Conservation (phyloP, 2,888 invertebrate genomes). For the Drosophila kambysellisi region DNA sequence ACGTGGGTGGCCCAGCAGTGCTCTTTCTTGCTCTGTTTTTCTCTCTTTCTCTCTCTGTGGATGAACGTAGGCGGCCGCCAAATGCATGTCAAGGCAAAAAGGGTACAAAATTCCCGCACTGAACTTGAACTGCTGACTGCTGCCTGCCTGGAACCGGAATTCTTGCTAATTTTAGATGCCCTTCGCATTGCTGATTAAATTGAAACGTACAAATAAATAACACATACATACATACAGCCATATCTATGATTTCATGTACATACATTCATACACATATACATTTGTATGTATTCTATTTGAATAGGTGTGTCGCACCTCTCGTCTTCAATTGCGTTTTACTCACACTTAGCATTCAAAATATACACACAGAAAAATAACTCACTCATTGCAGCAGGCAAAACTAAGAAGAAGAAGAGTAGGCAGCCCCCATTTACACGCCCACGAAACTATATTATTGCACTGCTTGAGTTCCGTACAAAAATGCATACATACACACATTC, state of each 20-base stretch:
- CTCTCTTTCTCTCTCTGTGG: constrained; percentile 10
- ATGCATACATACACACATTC: constrained; percentile 41
- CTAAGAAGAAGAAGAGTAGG: constrained; percentile 4
- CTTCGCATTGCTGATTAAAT: constrained; percentile 61
- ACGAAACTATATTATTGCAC: constrained; percentile 49
- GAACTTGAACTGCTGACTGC: constrained; percentile 64
- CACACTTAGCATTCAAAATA: constrained; percentile 42
- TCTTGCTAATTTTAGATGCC: constrained; percentile 67
- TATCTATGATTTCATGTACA: not conserved
- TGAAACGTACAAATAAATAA: constrained; percentile 38
- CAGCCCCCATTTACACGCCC: constrained; percentile 60
- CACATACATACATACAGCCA: constrained; percentile 4
- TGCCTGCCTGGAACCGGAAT: constrained; percentile 53
- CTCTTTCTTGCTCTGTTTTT: not conserved
- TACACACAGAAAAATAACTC: constrained; percentile 3
- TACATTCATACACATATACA: constrained; percentile 1
- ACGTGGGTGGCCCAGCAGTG: constrained; percentile 29
- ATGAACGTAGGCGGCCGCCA: constrained; percentile 43
- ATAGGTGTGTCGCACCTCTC: constrained; percentile 44
- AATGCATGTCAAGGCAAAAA: constrained; percentile 71
- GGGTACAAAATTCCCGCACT: constrained; percentile 40
- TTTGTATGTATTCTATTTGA: constrained; percentile 6
- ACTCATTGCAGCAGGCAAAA: constrained; percentile 16
- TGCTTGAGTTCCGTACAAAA: constrained; percentile 65
- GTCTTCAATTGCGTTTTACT: constrained; percentile 49